These are phyloP conservation scores for Neomonachus schauinslandi DNA, from an alignment of 2,113 vertebrate genomes.

Conservation along the genomic window DNA sequence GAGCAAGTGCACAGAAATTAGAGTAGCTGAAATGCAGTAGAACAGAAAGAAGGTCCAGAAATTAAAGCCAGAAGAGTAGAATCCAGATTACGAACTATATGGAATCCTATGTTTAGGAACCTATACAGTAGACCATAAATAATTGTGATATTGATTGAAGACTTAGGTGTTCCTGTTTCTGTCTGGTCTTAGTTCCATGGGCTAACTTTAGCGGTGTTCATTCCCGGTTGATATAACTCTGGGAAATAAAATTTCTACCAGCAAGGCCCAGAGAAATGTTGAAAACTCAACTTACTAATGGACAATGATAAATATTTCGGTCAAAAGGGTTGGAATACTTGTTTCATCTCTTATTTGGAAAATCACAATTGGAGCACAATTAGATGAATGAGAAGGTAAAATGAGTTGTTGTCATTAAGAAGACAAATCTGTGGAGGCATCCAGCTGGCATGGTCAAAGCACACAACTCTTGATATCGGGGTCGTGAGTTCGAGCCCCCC, in stretches of 20 bases:
- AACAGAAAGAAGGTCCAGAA: neutral
- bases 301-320: constrained; percentile 50
- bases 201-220: neutral
- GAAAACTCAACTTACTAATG: constrained; percentile 54
- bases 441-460: neutral
- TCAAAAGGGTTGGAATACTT: constrained; percentile 3
- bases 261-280: neutral
- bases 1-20: neutral
- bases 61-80: neutral
- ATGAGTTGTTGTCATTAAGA: neutral
- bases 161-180: neutral
- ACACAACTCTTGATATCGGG: neutral
- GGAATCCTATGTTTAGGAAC: neutral
- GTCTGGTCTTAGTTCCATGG: neutral
- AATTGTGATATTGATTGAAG: neutral
- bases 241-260: constrained; percentile 16
- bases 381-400: neutral
- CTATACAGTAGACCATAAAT: neutral
- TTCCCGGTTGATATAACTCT: neutral
- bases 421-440: neutral
- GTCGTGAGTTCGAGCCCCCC: neutral
- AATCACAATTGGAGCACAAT: neutral
- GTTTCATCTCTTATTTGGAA: neutral
- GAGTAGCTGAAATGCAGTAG: neutral
- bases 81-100: neutral